phyloP scores from a whole-genome alignment of 2,888 invertebrate genomes.

The Dermolepida albohirtum region DNA sequence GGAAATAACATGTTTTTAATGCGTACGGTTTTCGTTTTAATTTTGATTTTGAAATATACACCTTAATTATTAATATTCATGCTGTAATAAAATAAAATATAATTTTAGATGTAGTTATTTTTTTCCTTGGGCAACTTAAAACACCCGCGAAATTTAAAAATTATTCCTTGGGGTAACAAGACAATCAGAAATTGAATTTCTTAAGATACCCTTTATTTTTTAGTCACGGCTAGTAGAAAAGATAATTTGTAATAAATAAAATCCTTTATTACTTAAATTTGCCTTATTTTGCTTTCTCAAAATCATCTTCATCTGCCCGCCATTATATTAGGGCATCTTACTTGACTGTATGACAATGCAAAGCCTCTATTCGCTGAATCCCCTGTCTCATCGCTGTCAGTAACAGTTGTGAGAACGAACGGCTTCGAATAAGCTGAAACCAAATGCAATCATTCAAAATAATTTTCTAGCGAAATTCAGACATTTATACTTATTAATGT shows the following conservation, averaged over 20 bases:
- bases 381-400: constrained; percentile 71
- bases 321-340: constrained; percentile 28
- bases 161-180: too few species aligned
- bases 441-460: constrained; percentile 15
- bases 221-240: too few species aligned
- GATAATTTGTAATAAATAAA: not conserved
- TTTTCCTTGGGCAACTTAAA: too few species aligned
- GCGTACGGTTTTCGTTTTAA: too few species aligned
- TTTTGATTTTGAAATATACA: too few species aligned
- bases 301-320: constrained; percentile 18
- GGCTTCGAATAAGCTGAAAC: constrained; percentile 74
- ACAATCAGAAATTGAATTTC: too few species aligned
- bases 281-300: not conserved
- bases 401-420: constrained; percentile 80
- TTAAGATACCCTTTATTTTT: too few species aligned
- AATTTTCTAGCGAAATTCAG: not conserved
- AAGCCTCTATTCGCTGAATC: constrained; percentile 84
- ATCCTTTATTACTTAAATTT: constrained; percentile 8
- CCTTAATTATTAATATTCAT: too few species aligned
- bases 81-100: too few species aligned
- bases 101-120: too few species aligned
- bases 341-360: constrained; percentile 75
- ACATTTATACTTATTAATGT: constrained; percentile 37
- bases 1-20: too few species aligned
- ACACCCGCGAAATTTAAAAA: too few species aligned